A percentile compares a stretch with the other conserved stretches of the same genome.
Conservation (phyloP, 2,113 vertebrate genomes). For the Vireo altiloquus region DNA sequence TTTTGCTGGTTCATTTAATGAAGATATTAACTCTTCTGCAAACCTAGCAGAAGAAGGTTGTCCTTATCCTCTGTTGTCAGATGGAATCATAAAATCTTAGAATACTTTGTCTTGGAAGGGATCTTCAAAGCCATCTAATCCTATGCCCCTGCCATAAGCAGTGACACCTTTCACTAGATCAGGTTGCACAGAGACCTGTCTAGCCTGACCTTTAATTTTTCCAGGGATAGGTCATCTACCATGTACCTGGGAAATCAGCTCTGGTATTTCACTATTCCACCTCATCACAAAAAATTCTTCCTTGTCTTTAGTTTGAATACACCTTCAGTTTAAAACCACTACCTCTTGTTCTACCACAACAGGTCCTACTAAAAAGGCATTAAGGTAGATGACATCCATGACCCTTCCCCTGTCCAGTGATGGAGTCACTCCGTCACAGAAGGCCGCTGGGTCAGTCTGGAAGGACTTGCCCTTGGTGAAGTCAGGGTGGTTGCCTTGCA, state of each 20-base stretch:
- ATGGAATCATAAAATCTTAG: not conserved
- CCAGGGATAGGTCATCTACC: no score
- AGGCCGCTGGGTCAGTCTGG: no score
- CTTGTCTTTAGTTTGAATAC: not conserved
- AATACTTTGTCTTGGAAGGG: not conserved
- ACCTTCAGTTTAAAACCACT: not conserved
- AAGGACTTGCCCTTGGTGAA: not conserved
- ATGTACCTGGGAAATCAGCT: not conserved
- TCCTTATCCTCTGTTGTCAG: not conserved
- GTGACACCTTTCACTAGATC: not conserved
- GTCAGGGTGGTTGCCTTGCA: not conserved
- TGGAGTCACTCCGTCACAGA: not conserved
- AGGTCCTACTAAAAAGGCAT: not conserved
- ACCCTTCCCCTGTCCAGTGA: not conserved
- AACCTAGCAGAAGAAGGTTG: not conserved
- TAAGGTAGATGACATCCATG: not conserved
- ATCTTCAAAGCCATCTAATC: not conserved
- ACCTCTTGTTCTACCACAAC: fast-evolving
- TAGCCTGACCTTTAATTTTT: not conserved
- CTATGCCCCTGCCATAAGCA: fast-evolving
- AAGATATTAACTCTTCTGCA: not conserved
- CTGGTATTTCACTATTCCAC: not conserved
- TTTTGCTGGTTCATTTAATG: not conserved
- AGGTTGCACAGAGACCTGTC: not conserved
- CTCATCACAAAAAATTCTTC: not conserved